phyloP scores from a whole-genome alignment of 2,797 vertebrate genomes.

The Enteromius viviparus region DNA sequence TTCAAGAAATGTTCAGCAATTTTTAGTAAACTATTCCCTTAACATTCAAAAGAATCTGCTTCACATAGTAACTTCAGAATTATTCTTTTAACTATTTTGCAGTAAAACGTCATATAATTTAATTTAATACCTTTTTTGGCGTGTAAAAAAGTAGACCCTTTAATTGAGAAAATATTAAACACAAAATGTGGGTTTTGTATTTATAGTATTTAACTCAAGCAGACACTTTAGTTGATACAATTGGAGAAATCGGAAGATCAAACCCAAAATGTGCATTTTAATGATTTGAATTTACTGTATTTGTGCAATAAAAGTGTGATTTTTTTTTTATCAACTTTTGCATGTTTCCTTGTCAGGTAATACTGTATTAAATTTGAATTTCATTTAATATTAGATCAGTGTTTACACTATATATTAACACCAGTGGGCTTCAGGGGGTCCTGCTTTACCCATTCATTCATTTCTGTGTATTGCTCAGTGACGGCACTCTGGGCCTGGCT shows the following conservation, averaged over 20 bases:
- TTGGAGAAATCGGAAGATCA: background rate
- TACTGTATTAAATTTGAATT: background rate
- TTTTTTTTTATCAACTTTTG: background rate
- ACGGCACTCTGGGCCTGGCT: constrained; percentile 67
- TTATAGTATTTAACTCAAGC: background rate
- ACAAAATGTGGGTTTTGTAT: background rate
- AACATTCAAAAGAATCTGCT: background rate
- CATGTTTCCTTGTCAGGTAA: background rate
- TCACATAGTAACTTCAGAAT: background rate
- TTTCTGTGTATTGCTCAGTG: constrained; percentile 61
- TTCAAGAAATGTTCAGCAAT: background rate
- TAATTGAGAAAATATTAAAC: background rate
- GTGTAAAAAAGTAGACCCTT: background rate
- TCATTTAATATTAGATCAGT: background rate
- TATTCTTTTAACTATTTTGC: background rate
- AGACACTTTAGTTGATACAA: background rate
- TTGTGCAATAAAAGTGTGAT: background rate
- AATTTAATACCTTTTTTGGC: background rate
- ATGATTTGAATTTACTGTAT: background rate
- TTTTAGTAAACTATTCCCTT: background rate
- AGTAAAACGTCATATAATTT: background rate
- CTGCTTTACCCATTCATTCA: constrained; percentile 57
- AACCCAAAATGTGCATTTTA: background rate
- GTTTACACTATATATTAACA: constrained; percentile 18
- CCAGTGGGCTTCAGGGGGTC: constrained; percentile 50